Base-by-base conservation (phyloP, 2,888 invertebrate genomes). In the Deilephila porcellus region DNA sequence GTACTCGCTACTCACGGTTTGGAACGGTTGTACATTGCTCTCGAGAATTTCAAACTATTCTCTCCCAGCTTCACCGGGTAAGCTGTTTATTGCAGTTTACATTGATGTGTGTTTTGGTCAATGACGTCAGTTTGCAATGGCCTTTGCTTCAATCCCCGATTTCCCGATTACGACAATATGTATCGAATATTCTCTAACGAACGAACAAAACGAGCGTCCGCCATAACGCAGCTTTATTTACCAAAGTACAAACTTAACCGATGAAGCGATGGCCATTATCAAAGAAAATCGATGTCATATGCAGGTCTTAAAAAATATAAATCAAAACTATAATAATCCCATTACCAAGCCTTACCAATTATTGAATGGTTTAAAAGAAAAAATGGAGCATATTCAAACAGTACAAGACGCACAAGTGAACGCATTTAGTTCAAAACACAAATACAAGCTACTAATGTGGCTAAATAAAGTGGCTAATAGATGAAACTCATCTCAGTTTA, bases 1-100 rank as follows among this genome's bases (percentile, higher is more conserved):
- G 67, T 67, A 53, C 45, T 75, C 74, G 71, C n/a, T 20, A 37
- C 45, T 14, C 7, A 45, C 64, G 3, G 17, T 14, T 67, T 52
- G 67, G 67, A 52, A 67, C 67, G 52, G 67, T 67, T 52, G 52
- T 20, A 6, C 7, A 11, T 17, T 25, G 17, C 25, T 6, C 11
- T 25, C 7, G 17, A 17, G 25, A 17, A n/a, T 6, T n/a, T n/a
- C 1, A 56, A 56, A 56, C 17, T 8, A 19, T 56, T 1, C 17
- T n/a, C 5, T 56, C 56, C 17, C 56, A 56, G 56, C 56, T 56
- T 56, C 56, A 56, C 56, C 6, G n/a, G n/a, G n/a, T 56, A 56
- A 53, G 53, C 53, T 53, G 5, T 52, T 52, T 5, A 56, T n/a
- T n/a, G 7, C 56, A n/a, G n/a, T 45, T 0, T 56, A 56, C n/a